A percentile compares a stretch with the other conserved stretches of the same genome.
phyloP scores from a whole-genome alignment of 2,888 invertebrate genomes.

The Cephus runcator region DNA sequence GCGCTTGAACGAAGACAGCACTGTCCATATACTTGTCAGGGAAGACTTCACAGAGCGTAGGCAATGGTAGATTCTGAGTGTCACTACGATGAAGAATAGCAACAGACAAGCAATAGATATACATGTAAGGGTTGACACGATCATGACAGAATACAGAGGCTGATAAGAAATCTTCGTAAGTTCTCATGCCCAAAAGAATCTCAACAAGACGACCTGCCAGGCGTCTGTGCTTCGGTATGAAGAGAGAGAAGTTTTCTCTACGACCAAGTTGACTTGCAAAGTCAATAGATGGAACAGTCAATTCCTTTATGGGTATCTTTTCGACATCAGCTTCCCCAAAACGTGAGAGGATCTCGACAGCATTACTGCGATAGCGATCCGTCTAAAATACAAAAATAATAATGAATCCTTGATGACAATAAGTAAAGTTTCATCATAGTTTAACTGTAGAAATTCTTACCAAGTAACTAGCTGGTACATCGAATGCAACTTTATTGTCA shows the following conservation, averaged over 20 bases:
- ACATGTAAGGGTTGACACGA: slow-evolving; percentile 61
- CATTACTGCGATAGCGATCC: slow-evolving; percentile 1
- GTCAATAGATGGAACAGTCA: slow-evolving; percentile 1
- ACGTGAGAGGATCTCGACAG: slow-evolving; percentile 6
- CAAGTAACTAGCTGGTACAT: slow-evolving; percentile 12
- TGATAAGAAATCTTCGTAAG: slow-evolving; percentile 50
- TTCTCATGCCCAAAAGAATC: slow-evolving; percentile 42
- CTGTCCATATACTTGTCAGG: slow-evolving; percentile 76
- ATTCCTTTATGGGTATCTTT: not conserved
- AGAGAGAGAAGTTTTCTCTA: slow-evolving; percentile 57
- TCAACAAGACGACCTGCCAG: slow-evolving; percentile 56
- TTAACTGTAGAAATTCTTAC: slow-evolving; percentile 5
- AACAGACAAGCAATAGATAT: slow-evolving; percentile 62
- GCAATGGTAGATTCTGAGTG: slow-evolving; percentile 71
- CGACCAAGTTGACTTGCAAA: slow-evolving; percentile 20
- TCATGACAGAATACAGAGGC: slow-evolving; percentile 51
- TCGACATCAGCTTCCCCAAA: not conserved
- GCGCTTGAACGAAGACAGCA: slow-evolving; percentile 69
- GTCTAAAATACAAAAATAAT: not conserved
- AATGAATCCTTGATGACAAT: not conserved
- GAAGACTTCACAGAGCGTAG: slow-evolving; percentile 74
- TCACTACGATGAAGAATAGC: slow-evolving; percentile 67
- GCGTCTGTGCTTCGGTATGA: slow-evolving; percentile 57
- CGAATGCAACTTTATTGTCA: slow-evolving; percentile 7
- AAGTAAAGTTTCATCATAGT: not conserved